Evolutionary conservation across 53 echinoderm and acorn worm genomes (phyloP), one percentile per base, ranked within the genome.

Genomic region (Astropecten irregularis): DNA sequence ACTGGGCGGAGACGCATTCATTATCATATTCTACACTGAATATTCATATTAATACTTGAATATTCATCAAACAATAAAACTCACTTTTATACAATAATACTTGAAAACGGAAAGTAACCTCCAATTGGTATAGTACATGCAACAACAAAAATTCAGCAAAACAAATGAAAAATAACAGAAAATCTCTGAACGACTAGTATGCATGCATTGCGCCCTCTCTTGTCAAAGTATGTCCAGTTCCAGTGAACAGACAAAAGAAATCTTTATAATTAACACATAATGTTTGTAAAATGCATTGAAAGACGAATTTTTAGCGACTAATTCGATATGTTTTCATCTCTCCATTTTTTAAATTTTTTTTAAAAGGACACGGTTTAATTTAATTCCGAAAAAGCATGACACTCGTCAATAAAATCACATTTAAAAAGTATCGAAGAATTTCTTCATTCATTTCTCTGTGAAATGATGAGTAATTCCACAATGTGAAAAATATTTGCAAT

Each of bases 1-100:
- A 62, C 31, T 79, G 79, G 79, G 79, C 79, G 79, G 79, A 79
- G 61, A 79, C 44, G 79, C 79, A 79, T 61, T 79, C 79, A 62
- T 50, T 37, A 29, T 15, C 33, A 50, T 47, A 35, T 40, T 26
- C 40, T 79, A 44, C 48, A 61, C 60, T 79, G 62, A 30, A 62
- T 62, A 74, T 55, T 74, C 21, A 61, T 51, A n/a, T 32, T 61
- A 62, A 62, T 61, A 61, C 18, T n/a, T 79, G 4, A 79, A 42
- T 40, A 69, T 42, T 42, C 42, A 42, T 42, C 42, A 6, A 42
- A 42, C 11, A 42, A 42, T 9, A 26, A 21, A 69, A 68, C 26
- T n/a, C 26, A 68, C 46, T 77, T 61, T 21, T 79, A 62, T 79
- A 79, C 79, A 79, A 46, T 79, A 16, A 42, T 28, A 61, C 46